Percentiles rank a stretch among this genome's conserved stretches.
phyloP scores from a whole-genome alignment of 1,140 invertebrate genomes.

The Condylostylus longicornis region DNA sequence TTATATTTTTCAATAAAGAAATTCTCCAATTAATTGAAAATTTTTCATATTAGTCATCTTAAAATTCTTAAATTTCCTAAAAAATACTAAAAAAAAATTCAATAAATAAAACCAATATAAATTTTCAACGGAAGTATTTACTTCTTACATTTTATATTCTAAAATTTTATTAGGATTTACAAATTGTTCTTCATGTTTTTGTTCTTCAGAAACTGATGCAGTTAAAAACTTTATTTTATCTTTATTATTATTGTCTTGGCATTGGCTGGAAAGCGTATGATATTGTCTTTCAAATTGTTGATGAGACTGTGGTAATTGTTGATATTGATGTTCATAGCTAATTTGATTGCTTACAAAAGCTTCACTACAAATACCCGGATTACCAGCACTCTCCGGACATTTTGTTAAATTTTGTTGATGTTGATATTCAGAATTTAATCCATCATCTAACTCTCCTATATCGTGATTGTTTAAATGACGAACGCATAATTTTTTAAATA shows the following conservation, averaged over 20 bases:
- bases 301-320: constrained; percentile 27
- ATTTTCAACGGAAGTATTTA: no score
- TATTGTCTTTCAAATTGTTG: constrained; percentile 10
- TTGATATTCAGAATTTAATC: constrained; percentile 23
- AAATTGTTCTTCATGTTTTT: constrained; percentile 29
- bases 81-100: no score
- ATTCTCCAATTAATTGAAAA: no score
- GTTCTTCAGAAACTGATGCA: constrained; percentile 25
- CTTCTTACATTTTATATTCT: constrained; percentile 32
- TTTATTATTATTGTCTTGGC: constrained; percentile 2
- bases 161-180: constrained; percentile 31
- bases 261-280: background rate
- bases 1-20: no score
- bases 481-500: constrained; percentile 30
- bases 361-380: constrained; percentile 21
- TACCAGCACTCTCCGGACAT: no score
- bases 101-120: no score
- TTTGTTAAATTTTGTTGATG: no score
- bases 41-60: no score
- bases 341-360: constrained; percentile 13
- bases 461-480: constrained; percentile 25
- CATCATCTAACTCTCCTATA: constrained; percentile 27
- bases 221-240: constrained; percentile 17
- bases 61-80: no score
- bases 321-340: constrained; percentile 10